Evolutionary conservation across 2,113 vertebrate genomes (phyloP).

Genomic region (Nyctibius bracteatus): DNA sequence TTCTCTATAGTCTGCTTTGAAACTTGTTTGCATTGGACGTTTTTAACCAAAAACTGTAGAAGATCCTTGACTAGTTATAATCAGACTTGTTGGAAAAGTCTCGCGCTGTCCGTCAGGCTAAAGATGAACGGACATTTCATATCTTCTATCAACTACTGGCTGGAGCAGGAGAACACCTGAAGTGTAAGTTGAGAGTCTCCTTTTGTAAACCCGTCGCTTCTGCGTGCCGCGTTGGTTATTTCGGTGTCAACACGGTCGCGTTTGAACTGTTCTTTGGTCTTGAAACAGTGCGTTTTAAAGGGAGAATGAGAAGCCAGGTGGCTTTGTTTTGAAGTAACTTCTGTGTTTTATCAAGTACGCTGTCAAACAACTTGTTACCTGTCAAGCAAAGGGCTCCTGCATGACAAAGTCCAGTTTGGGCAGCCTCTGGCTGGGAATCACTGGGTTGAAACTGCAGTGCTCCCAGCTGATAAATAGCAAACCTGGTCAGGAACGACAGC

Average conservation of each 20-base stretch:
- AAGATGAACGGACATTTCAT: constrained; percentile 96
- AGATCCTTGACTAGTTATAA: constrained; percentile 73
- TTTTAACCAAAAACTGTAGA: neutral
- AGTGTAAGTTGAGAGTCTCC: constrained; percentile 75
- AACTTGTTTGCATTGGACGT: neutral
- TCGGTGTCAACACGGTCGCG: fast-evolving
- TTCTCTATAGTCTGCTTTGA: neutral
- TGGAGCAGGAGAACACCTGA: constrained; percentile 93
- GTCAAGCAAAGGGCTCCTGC: neutral
- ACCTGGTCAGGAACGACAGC: neutral
- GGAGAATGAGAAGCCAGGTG: neutral
- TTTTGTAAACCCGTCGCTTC: neutral
- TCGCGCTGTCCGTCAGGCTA: constrained; percentile 95
- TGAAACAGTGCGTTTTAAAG: neutral
- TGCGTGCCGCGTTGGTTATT: fast-evolving
- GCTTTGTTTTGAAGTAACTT: neutral
- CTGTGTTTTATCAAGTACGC: neutral
- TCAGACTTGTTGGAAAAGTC: constrained; percentile 96
- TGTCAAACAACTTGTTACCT: neutral
- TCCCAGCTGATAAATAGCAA: neutral
- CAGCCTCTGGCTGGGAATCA: neutral
- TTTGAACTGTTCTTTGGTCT: neutral
- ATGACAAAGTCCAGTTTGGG: neutral
- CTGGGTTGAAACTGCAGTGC: neutral
- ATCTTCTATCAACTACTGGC: constrained; percentile 94